Evolutionary conservation across 2,113 vertebrate species (phyloP).

Genomic region (Bubo bubo): DNA sequence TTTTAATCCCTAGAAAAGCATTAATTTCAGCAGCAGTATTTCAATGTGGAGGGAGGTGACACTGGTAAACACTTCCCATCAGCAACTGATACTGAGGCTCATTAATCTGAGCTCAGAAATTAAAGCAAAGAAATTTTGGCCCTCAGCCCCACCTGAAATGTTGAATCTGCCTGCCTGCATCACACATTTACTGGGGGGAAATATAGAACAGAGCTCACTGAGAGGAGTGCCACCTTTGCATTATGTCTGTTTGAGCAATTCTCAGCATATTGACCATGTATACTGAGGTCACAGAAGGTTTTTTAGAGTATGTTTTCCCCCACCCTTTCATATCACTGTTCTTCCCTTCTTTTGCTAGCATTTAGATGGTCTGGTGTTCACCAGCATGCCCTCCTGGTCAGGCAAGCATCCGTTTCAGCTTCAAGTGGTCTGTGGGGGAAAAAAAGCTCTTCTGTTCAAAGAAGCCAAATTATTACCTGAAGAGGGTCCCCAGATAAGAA

Average conservation of each 20-base stretch:
- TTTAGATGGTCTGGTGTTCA: not conserved
- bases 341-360: not conserved
- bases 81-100: not conserved
- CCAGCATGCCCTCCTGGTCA: slow-evolving; percentile 2
- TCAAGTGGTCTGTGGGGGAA: not conserved
- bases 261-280: rapidly evolving
- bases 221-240: not conserved
- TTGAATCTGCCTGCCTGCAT: not conserved
- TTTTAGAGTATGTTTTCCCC: not conserved
- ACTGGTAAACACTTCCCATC: not conserved
- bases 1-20: not conserved
- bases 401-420: slow-evolving; percentile 14
- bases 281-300: not conserved
- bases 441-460: not conserved
- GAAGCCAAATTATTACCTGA: not conserved
- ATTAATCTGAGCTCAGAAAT: not conserved
- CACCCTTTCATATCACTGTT: not conserved
- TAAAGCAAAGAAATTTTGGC: not conserved
- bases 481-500: not conserved
- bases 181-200: not conserved
- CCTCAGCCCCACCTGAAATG: not conserved
- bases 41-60: not conserved
- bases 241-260: not conserved
- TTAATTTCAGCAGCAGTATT: not conserved
- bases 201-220: not conserved